phyloP scores from a whole-genome alignment of 2,113 vertebrate species.

The Pomatostomus ruficeps region DNA sequence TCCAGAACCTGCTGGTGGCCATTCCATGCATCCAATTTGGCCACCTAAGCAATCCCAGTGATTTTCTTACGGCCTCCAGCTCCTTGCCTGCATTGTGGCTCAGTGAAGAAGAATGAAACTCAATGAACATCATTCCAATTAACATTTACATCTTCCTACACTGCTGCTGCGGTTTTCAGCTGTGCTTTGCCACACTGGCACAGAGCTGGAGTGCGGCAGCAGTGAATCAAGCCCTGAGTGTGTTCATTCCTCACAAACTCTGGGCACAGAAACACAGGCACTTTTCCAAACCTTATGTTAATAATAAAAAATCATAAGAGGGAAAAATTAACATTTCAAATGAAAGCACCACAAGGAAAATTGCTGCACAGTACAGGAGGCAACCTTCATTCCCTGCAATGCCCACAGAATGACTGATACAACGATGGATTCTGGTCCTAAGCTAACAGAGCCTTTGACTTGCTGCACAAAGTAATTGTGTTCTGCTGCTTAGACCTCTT shows the following conservation, averaged over 20 bases:
- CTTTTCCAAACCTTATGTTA: background rate
- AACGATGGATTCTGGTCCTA: background rate
- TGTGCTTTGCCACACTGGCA: background rate
- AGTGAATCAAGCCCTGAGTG: background rate
- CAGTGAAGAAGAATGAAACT: conserved; percentile 4
- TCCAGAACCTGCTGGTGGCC: background rate
- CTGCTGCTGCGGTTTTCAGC: background rate
- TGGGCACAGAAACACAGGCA: background rate
- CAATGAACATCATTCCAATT: background rate
- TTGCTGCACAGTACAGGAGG: background rate
- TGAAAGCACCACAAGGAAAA: background rate
- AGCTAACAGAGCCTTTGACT: background rate
- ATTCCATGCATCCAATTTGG: background rate
- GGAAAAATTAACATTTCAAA: background rate
- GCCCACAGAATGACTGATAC: background rate
- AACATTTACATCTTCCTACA: conserved; percentile 4
- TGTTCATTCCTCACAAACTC: background rate
- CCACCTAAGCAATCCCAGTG: background rate
- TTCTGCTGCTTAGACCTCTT: background rate
- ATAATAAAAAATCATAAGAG: background rate
- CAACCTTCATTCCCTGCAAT: background rate
- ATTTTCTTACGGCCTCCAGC: background rate
- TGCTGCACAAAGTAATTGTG: background rate
- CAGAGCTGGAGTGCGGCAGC: background rate
- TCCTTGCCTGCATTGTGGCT: background rate